Percentiles rank a stretch among this genome's conserved stretches.
phyloP scores from a whole-genome alignment of 2,113 vertebrate species.

The Gymnarchus niloticus region DNA sequence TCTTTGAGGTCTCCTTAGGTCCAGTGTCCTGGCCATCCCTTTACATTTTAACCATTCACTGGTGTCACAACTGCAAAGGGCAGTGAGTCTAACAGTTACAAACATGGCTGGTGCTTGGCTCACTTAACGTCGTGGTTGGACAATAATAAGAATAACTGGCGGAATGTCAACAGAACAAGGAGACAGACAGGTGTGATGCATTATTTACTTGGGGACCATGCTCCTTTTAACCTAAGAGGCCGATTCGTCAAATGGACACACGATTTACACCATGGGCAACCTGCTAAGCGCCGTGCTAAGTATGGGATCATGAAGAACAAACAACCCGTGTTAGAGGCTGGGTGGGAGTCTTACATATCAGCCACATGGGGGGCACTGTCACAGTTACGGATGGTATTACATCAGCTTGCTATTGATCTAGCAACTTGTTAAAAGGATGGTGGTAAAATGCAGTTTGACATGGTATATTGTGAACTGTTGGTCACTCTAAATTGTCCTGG shows the following conservation, averaged over 20 bases:
- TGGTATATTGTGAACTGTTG: background rate
- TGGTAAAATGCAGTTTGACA: too few relatives aligned
- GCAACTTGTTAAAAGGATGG: too few relatives aligned
- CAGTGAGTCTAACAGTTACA: background rate
- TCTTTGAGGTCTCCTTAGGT: background rate
- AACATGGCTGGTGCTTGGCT: background rate
- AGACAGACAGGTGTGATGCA: background rate
- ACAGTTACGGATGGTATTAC: background rate
- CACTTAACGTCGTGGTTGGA: background rate
- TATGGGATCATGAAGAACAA: background rate
- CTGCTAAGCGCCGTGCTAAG: background rate
- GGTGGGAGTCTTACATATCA: background rate
- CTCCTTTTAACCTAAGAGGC: background rate
- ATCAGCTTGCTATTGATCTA: too few relatives aligned
- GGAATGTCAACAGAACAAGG: background rate
- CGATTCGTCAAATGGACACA: background rate
- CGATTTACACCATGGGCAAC: background rate
- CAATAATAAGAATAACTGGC: background rate
- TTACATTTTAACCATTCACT: background rate
- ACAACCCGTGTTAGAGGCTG: too few relatives aligned
- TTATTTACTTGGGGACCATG: background rate
- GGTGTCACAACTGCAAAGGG: background rate
- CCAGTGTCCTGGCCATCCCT: background rate
- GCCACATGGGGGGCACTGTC: background rate
- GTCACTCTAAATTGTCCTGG: background rate